Percentiles rank a stretch among this genome's conserved stretches.
Evolutionary conservation across 2,797 vertebrate genomes (phyloP).

Genomic region (Amblyraja radiata): DNA sequence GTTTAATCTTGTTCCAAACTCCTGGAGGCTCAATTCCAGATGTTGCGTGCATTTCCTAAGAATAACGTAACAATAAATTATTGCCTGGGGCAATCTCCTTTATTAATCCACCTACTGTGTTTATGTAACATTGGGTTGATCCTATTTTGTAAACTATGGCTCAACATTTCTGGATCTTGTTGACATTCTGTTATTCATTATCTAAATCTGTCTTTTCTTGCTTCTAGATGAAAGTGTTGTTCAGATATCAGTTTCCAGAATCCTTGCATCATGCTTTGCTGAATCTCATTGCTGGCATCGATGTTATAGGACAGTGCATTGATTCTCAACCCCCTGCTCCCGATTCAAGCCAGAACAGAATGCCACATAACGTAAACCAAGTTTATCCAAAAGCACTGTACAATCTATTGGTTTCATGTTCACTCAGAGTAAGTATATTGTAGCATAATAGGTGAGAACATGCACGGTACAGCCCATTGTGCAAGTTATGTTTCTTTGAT

Average conservation of each 20-base stretch:
- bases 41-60: background rate
- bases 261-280: background rate
- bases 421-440: background rate
- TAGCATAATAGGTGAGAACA: background rate
- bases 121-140: background rate
- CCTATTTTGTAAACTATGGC: background rate
- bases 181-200: background rate
- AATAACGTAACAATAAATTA: background rate
- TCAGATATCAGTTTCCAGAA: background rate
- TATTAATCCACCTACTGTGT: background rate
- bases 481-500: background rate
- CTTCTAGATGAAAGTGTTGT: background rate
- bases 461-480: background rate
- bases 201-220: background rate
- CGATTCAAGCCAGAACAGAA: background rate
- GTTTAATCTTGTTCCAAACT: constrained; percentile 13
- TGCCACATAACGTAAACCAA: background rate
- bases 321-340: background rate
- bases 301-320: background rate
- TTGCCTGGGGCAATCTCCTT: background rate
- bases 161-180: background rate
- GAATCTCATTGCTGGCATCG: background rate
- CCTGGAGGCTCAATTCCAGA: constrained; percentile 17
- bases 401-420: background rate
- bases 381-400: background rate